Percentiles rank a stretch among this genome's conserved stretches.
These are phyloP conservation scores for Podargus strigoides DNA, from an alignment of 2,797 vertebrate species.

Conservation along the genomic window DNA sequence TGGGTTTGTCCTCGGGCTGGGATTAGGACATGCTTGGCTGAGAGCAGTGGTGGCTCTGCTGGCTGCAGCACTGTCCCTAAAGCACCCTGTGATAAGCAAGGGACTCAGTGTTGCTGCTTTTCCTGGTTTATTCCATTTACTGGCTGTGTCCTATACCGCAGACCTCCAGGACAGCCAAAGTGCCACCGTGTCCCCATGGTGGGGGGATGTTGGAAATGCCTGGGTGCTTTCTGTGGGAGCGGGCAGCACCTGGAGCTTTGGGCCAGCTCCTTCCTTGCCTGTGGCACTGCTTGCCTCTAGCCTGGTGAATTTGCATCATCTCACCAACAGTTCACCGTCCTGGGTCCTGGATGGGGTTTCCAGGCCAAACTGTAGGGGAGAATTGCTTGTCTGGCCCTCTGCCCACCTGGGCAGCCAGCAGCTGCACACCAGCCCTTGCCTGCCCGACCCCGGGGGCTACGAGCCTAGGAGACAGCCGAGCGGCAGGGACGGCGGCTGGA, in stretches of 20 bases:
- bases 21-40: not conserved
- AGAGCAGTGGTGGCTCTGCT: not conserved
- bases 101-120: not conserved
- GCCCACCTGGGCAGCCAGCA: not conserved
- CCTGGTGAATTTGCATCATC: not conserved
- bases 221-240: not conserved
- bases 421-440: not conserved
- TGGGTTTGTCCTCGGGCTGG: not conserved
- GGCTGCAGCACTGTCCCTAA: not conserved
- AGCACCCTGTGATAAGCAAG: not conserved
- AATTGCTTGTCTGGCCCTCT: not conserved
- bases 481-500: not conserved
- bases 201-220: not conserved
- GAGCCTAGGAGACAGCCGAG: not conserved
- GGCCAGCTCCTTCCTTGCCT: not conserved
- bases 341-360: not conserved
- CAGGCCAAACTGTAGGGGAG: not conserved
- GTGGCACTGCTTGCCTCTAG: not conserved
- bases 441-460: rapidly evolving
- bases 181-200: rapidly evolving
- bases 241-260: not conserved
- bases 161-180: not conserved
- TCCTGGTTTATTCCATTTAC: not conserved
- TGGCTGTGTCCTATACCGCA: not conserved
- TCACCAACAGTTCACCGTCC: not conserved